phyloP scores from a whole-genome alignment of 2,888 invertebrate genomes.

The Drosophila rellima region DNA sequence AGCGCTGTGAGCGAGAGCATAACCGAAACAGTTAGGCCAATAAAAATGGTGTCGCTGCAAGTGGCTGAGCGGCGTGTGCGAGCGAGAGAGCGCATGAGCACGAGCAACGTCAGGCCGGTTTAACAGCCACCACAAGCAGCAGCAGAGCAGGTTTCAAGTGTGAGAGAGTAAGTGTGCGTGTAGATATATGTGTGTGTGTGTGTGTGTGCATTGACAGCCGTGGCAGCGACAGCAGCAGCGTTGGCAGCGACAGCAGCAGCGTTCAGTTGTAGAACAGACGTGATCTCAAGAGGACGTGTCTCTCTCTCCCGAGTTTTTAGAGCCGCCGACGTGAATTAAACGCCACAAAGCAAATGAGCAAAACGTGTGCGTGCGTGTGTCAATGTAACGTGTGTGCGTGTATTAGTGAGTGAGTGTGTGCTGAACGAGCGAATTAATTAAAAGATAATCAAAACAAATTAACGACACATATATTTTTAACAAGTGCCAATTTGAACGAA shows the following conservation, averaged over 20 bases:
- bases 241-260: constrained; percentile 27
- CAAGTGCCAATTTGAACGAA: constrained; percentile 61
- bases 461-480: constrained; percentile 70
- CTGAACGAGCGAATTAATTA: constrained; percentile 81
- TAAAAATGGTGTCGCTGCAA: constrained; percentile 79
- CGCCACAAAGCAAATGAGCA: constrained; percentile 39
- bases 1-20: constrained; percentile 54
- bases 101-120: constrained; percentile 59
- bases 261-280: constrained; percentile 86
- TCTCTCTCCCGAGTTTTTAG: constrained; percentile 61
- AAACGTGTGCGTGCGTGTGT: constrained; percentile 54
- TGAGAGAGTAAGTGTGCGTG: constrained; percentile 11
- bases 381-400: constrained; percentile 41
- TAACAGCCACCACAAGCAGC: constrained; percentile 37
- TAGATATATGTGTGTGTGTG: constrained; percentile 23
- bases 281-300: constrained; percentile 86
- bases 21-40: constrained; percentile 66
- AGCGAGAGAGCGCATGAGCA: constrained; percentile 41
- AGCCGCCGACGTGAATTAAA: constrained; percentile 46
- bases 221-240: constrained; percentile 36
- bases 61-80: constrained; percentile 20
- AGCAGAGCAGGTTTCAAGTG: constrained; percentile 12
- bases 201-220: constrained; percentile 38
- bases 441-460: constrained; percentile 82
- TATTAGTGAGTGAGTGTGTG: constrained; percentile 52